Evolutionary conservation across 2,113 vertebrate species (phyloP), one percentile per base, ranked within the genome.

Genomic region (Atrichornis clamosus): DNA sequence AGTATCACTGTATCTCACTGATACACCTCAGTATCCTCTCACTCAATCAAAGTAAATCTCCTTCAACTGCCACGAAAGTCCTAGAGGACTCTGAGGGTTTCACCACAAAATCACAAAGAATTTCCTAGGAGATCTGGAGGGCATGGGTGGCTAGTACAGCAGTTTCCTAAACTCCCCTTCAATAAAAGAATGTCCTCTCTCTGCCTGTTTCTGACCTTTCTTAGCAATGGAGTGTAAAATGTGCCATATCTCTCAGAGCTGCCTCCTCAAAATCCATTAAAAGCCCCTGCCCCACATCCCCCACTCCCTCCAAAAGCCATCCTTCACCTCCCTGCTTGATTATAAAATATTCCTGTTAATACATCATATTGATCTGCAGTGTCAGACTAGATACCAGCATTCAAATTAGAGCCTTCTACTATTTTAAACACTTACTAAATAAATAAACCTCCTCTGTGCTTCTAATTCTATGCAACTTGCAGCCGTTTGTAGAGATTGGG

Each of bases 311-410:
- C 87, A 94, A 93, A 88, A 96, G 26, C 74, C 69, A 88, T 60
- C 68, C 74, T 86, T 95, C 69, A 30, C 22, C 72, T 77, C 65
- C 49, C 62, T 63, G 67, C 37, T 59, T 53, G 44, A 84, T 73
- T 73, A 72, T 60, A 87, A 70, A 74, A 77, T 86, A 37, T 68
- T 64, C 44, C 39, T 75, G 42, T 74, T 87, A 84, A 89, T 87
- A 95, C 69, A 81, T 79, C 87, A 27, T 64, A 93, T 75, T 49
- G 63, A 90, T 94, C 93, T 95, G 96, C 96, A 94, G 33, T 59
- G 74, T 77, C 88, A 96, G 92, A 44, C 47, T 58, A 77, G 53
- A 81, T 87, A 88, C 37, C 84, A 89, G 82, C 35, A 87, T 92
- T 84, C 60, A 91, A 69, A 94, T 60, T 10, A 74, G 41, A 91